These are phyloP conservation scores for Eremophila alpestris DNA, from an alignment of 2,797 vertebrate genomes.

Conservation along the genomic window DNA sequence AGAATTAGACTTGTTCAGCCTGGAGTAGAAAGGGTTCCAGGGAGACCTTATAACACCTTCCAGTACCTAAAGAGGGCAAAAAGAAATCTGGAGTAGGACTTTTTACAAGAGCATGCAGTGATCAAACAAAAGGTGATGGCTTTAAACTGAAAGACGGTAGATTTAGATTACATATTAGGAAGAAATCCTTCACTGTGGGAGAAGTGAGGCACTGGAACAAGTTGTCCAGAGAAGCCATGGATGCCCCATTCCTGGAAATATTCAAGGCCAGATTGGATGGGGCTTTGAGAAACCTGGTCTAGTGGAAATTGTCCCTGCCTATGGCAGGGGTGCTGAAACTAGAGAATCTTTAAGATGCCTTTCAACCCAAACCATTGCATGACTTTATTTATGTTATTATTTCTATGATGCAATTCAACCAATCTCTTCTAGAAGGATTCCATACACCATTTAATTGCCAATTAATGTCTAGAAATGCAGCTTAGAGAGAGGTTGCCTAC, in stretches of 20 bases:
- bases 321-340: background rate
- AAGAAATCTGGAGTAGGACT: background rate
- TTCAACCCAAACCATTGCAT: background rate
- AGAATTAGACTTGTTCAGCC: background rate
- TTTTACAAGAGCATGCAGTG: background rate
- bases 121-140: background rate
- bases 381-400: background rate
- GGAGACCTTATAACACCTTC: background rate
- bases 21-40: background rate
- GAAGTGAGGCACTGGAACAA: accelerated
- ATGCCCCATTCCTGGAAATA: background rate
- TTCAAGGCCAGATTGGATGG: background rate
- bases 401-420: background rate
- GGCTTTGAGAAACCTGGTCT: background rate
- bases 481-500: background rate
- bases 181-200: background rate
- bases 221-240: background rate
- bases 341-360: background rate
- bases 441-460: background rate
- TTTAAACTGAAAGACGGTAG: background rate
- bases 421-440: background rate
- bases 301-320: background rate
- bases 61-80: background rate
- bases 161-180: background rate
- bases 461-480: background rate